Evolutionary conservation across 1,140 invertebrate genomes (phyloP), one percentile per base, ranked within the genome.

Genomic region (Cephus cinctus): DNA sequence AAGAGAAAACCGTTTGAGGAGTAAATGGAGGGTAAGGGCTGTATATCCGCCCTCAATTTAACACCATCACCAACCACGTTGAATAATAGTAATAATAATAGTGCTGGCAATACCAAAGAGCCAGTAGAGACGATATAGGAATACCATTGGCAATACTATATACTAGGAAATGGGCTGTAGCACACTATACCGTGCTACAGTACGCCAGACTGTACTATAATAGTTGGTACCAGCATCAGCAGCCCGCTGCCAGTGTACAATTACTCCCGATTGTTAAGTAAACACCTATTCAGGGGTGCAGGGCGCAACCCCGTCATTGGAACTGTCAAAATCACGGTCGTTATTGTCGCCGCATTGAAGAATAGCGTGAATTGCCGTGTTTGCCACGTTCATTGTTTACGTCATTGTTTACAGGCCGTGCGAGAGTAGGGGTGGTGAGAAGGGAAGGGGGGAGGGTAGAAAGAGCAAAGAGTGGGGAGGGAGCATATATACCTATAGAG

Each of bases 321-420:
- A 36, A 36, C 34, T 36, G 34, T 36, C 34, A 36, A 36, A 36
- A 36, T 36, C 34, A 36, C 34, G 19, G 14, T 36, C 15, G 11
- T 12, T 14, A 36, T 36, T 36, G 34, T 36, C 14, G 15, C 8
- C 34, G 8, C 8, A 8, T 9, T 30, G 12, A 36, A 5, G 34
- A 36, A 36, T 36, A 36, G 34, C 19, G 34, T 36, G 34, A 36
- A 36, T 36, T 36, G 16, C 11, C 34, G 19, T 36, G 34, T 36
- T 36, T 36, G 34, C 34, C 15, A 11, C 14, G 8, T 6, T 30
- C 34, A 36, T 36, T 36, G 34, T 36, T 15, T 18, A 14, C 34
- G 14, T 12, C 19, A 15, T 36, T 36, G 34, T 36, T 36, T 36
- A 18, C 34, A 12, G 15, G 34, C 14, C 8, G 12, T 9, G 8